Base-by-base conservation (phyloP, 2,113 vertebrate species). In the Lycaon pictus region DNA sequence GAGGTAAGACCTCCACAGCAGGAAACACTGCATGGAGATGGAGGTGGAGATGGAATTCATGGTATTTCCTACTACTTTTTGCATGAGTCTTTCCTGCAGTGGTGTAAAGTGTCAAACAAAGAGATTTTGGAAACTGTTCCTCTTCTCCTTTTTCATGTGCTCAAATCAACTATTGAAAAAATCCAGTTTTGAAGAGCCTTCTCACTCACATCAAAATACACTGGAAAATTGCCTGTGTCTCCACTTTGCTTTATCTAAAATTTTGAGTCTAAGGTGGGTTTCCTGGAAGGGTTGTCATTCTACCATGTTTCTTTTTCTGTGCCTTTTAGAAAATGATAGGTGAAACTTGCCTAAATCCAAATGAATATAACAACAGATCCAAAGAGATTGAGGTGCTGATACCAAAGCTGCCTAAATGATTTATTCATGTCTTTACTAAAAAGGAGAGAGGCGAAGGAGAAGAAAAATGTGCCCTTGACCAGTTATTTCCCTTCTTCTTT, bases 271-370 rank as follows among this genome's bases (percentile, higher is more conserved):
- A 6, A 76, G 48, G 13, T 76, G 32, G 15, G 23, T 93, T 87
- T 77, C 74, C 81, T 62, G n/a, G 81, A 63, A 87, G 56, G 3
- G 9, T 69, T 60, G 17, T 76, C 51, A n/a, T 43, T 88, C 92
- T 55, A 25, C 12, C 51, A 20, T 43, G 69, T 60, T 74, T 81
- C 85, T 37, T 27, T 32, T 58, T 65, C 43, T 51, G 23, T 7
- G 9, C 35, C 85, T 58, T 95, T 95, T 90, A 85, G 53, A 80
- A 96, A 77, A 65, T 72, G 79, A 19, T 74, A 56, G 1, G 25
- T 74, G 17, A 27, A 51, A 65, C 51, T 55, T 86, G 62, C 11
- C 20, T 19, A 32, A 37, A 90, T 60, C 23, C 9, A 15, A 60
- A 16, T 43, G 72, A 81, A 51, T 11, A 19, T 29, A 56, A 48